Conservation (phyloP, 2,113 vertebrate genomes). For the Engraulis encrasicolus region DNA sequence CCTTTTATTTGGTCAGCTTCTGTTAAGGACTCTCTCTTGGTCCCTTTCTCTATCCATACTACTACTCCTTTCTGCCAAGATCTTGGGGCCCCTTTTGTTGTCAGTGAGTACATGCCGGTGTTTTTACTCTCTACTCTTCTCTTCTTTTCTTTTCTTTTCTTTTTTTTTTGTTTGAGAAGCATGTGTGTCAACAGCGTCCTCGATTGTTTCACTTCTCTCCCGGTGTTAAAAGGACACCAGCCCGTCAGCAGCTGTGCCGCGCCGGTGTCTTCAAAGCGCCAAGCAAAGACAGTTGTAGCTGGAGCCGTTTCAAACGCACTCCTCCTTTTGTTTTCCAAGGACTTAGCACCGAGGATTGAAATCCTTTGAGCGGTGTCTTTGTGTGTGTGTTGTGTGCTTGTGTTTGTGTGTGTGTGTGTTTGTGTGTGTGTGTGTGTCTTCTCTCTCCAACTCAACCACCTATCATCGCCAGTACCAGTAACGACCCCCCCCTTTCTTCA, state of each 20-base stretch:
- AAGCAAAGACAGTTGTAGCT: slow-evolving; percentile 54
- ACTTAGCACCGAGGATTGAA: slow-evolving; percentile 65
- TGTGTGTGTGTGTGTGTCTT: too few relatives aligned
- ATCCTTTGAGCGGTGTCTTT: slow-evolving; percentile 67
- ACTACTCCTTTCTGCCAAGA: not conserved
- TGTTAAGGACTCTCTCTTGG: slow-evolving; percentile 54
- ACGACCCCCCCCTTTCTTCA: not conserved
- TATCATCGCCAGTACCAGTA: too few relatives aligned
- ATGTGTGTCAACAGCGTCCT: slow-evolving; percentile 51
- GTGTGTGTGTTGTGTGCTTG: too few relatives aligned
- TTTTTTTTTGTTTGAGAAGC: not conserved
- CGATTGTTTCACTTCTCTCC: slow-evolving; percentile 44
- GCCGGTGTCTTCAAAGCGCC: slow-evolving; percentile 64
- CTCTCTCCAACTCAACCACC: not conserved
- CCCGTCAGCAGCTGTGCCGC: slow-evolving; percentile 64
- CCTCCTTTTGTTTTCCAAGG: slow-evolving; percentile 61
- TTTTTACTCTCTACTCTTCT: not conserved
- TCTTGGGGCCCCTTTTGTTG: not conserved
- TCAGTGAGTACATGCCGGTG: not conserved
- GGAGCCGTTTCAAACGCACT: slow-evolving; percentile 63
- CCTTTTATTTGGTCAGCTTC: slow-evolving; percentile 59
- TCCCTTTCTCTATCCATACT: slow-evolving; percentile 48
- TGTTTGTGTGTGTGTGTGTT: too few relatives aligned
- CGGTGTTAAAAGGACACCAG: slow-evolving; percentile 53
- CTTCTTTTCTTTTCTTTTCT: not conserved